Evolutionary conservation across 2,113 vertebrate genomes (phyloP).

Genomic region (Melanerpes aurifrons): DNA sequence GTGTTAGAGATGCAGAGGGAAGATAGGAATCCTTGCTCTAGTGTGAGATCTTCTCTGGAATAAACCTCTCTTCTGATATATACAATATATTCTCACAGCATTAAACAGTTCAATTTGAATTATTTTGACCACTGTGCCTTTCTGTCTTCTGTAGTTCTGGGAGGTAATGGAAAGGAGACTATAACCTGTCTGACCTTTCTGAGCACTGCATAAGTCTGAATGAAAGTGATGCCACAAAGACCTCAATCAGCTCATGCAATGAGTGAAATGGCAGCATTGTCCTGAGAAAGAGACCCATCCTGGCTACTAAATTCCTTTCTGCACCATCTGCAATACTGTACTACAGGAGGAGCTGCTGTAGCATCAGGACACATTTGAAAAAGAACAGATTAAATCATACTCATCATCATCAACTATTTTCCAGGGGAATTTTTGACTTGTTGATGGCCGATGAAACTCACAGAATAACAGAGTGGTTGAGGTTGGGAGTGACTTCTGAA

Average conservation of each 20-base stretch:
- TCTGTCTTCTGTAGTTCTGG: conserved; percentile 11
- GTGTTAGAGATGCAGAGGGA: not conserved
- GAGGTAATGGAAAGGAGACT: not conserved
- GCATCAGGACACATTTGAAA: not conserved
- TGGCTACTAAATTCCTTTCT: not conserved
- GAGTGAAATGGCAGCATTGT: not conserved
- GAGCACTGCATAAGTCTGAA: not conserved
- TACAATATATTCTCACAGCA: not conserved
- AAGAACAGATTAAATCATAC: not conserved
- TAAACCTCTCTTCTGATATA: conserved; percentile 10
- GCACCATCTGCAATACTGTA: not conserved
- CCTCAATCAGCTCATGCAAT: not conserved
- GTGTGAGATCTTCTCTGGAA: not conserved
- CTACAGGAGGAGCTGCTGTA: not conserved
- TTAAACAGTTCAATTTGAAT: conserved; percentile 16
- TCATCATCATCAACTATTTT: not conserved
- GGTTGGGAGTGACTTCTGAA: not conserved
- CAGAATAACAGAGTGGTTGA: not conserved
- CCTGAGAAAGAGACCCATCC: not conserved
- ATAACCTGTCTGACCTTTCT: conserved; percentile 27
- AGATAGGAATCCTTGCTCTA: not conserved
- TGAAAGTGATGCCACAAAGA: not conserved
- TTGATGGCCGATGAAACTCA: not conserved
- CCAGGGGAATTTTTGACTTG: not conserved
- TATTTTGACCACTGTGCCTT: conserved; percentile 28